A percentile compares a stretch with the other conserved stretches of the same genome.
Evolutionary conservation across 2,797 vertebrate genomes (phyloP).

Genomic region (Phaenicophaeus curvirostris): DNA sequence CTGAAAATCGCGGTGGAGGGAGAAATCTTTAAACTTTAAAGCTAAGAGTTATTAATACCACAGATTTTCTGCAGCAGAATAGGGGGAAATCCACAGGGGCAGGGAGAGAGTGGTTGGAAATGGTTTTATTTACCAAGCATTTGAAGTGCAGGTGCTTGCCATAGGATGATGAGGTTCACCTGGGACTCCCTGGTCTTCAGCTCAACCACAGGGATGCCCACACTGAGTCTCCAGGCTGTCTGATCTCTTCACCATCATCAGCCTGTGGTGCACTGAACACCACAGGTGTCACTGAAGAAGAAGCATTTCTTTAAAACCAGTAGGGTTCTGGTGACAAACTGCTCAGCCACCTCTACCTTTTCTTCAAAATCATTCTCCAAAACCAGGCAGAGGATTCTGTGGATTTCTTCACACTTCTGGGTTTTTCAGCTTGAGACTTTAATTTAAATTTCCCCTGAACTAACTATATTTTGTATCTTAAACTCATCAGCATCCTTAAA

Average conservation of each 20-base stretch:
- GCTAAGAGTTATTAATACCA: not conserved
- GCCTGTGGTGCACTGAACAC: accelerated
- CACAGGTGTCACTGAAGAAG: not conserved
- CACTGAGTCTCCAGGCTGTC: not conserved
- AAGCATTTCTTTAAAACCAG: not conserved
- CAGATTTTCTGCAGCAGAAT: not conserved
- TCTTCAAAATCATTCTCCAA: not conserved
- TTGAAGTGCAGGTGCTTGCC: not conserved
- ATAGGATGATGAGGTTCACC: not conserved
- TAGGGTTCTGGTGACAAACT: not conserved
- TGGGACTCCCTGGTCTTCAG: not conserved
- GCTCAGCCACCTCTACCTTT: not conserved
- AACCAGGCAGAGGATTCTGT: not conserved
- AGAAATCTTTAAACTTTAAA: not conserved
- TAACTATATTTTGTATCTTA: constrained; percentile 7
- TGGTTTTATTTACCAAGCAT: not conserved
- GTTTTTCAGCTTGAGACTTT: not conserved
- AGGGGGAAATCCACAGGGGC: not conserved
- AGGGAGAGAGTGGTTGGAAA: not conserved
- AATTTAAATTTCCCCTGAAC: not conserved
- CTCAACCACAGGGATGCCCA: not conserved
- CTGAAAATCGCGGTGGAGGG: not conserved
- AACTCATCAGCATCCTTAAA: not conserved
- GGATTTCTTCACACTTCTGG: not conserved
- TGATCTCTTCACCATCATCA: accelerated